phyloP scores from a whole-genome alignment of 2,113 vertebrate genomes.

The Albula glossodonta region DNA sequence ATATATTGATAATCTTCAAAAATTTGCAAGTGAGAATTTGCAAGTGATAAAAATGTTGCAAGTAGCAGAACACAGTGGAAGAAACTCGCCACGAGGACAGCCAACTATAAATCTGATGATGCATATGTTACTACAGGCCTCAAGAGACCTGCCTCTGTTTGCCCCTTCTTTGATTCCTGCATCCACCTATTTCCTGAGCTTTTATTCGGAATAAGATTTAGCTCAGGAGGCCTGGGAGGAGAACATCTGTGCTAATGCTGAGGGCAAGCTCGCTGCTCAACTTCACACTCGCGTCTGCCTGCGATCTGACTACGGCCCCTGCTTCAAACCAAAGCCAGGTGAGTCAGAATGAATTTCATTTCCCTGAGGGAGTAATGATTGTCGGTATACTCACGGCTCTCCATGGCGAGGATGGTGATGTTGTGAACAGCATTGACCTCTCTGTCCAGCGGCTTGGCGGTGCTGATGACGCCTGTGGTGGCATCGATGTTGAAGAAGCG shows the following conservation, averaged over 20 bases:
- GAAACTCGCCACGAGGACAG: not conserved
- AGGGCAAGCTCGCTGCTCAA: no score
- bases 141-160: not conserved
- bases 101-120: not conserved
- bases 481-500: conserved; percentile 88
- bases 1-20: no score
- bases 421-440: conserved; percentile 86
- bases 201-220: not conserved
- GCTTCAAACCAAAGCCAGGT: not conserved
- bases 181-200: no score
- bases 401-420: conserved; percentile 84
- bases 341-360: not conserved
- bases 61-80: not conserved
- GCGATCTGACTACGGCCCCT: not conserved
- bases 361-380: not conserved
- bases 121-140: not conserved
- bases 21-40: not conserved
- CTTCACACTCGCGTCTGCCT: no score
- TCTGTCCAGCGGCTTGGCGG: conserved; percentile 80
- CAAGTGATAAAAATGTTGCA: not conserved
- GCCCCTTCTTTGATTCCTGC: no score
- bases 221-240: not conserved
- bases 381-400: conserved; percentile 77
- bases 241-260: not conserved
- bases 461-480: conserved; percentile 81